Evolutionary conservation across 1,140 invertebrate genomes (phyloP), one percentile per base, ranked within the genome.

Genomic region (Drosophila bipectinata): DNA sequence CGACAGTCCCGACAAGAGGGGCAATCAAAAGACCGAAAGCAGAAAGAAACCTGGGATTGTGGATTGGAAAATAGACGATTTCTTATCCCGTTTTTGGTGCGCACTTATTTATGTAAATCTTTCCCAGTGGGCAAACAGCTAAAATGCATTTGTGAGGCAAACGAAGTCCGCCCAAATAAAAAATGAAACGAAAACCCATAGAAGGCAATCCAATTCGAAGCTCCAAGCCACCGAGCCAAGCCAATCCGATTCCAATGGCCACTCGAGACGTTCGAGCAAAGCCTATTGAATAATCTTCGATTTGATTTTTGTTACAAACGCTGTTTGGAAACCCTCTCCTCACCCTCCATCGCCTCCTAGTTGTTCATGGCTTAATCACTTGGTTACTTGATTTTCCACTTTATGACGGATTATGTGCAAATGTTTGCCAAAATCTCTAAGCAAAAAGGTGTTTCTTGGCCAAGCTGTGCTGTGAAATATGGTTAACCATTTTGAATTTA

Each of bases 41-140:
- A 57, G 41, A 75, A 56, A 59, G 57, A 68, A 62, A 72, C 57
- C 32, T 53, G 48, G 34, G 69, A 68, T 37, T 57, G 37, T 63
- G 73, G 55, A 44, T 68, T 56, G 58, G 52, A 66, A 72, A 49
- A 39, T 64, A 57, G 34, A 67, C 68, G 81, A 71, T 81, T 73
- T 77, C 63, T 84, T 81, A 85, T 73, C 68, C 77, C 72, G 62
- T 55, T 59, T 77, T 63, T 59, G 81, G 52, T 53, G 60, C 77
- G 68, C 81, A 84, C 81, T 84, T 84, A 84, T 84, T 85, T 84
- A 84, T 84, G 81, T 84, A 85, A 84, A 84, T 85, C 81, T 84
- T 55, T 51, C 67, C 60, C 71, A 54, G 44, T 73, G 58, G 51
- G 73, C 75, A 73, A 77, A 84, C 73, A 80, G 53, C 68, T 76